Conservation (phyloP, 2,113 vertebrate genomes). For the Cariama cristata region DNA sequence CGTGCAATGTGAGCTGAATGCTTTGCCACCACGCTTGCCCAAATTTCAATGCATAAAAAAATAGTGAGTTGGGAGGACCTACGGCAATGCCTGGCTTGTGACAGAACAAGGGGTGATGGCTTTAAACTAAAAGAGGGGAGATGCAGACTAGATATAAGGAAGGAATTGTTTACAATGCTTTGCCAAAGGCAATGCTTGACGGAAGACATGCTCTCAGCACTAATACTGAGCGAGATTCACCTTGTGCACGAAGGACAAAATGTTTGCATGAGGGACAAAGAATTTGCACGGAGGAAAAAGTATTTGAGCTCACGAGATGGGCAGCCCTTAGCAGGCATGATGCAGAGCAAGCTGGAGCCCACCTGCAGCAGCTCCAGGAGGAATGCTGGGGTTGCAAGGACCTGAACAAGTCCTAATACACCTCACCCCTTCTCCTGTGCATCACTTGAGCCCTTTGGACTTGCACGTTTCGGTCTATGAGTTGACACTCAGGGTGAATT, state of each 20-base stretch:
- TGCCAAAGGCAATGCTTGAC: neutral
- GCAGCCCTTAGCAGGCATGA: neutral
- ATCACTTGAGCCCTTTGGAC: neutral
- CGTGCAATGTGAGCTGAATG: neutral
- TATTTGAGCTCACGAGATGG: fast-evolving
- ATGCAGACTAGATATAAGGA: too few species aligned
- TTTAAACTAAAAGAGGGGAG: neutral
- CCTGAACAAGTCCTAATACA: neutral
- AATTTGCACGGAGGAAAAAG: neutral
- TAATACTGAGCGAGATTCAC: neutral
- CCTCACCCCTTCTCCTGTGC: neutral
- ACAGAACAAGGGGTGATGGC: neutral
- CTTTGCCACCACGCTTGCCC: neutral
- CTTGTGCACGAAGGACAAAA: neutral
- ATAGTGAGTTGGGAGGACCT: neutral
- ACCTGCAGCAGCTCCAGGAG: neutral
- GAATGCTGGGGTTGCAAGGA: neutral
- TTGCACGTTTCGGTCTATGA: neutral
- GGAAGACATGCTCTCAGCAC: neutral
- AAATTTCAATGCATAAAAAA: neutral
- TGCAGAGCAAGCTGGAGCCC: neutral
- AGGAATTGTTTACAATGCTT: neutral
- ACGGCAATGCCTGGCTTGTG: neutral
- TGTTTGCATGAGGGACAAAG: neutral
- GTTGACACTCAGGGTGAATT: neutral